Evolutionary conservation across 2,888 invertebrate species (phyloP), one percentile per base, ranked within the genome.

Genomic region (Drosophila leonis): DNA sequence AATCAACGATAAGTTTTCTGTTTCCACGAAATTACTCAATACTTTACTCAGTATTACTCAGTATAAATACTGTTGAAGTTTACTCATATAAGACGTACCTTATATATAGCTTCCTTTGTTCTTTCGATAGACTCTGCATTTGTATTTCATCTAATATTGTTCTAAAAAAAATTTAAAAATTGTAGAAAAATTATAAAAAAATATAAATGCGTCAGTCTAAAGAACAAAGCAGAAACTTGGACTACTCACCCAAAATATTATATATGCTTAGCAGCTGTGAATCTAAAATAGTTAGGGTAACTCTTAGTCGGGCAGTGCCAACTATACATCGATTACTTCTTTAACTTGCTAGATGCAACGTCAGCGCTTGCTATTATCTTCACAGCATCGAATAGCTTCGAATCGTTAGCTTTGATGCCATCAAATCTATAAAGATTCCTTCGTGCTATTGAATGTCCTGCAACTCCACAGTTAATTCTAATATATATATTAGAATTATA

Each of bases 401-500:
- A 24, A 27, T 24, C 44, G 15, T 46, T 29, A n/a, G n/a, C 48
- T n/a, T 48, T 29, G 49, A 18, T 31, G 49, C 18, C 18, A 7
- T 20, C 31, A 13, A 49, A 20, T 49, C 49, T 33, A 49, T 20
- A 15, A 31, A 31, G 5, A 31, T 35, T 35, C 5, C 35, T 13
- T 4, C 35, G 29, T 35, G 9, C n/a, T 15, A 48, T 49, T 31
- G 33, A 51, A 51, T 29, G 48, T 0, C n/a, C 12, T 5, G 12
- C 12, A 48, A 10, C n/a, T 48, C n/a, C 15, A 49, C 15, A 49
- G 29, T 49, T 52, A 52, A 35, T 35, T 15, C 48, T 29, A 18
- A 33, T 27, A 35, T n/a, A 57, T 55, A 41, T 20, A 29, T 39
- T 29, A 48, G 6, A 48, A 48, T 12, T 49, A 52, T 54, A 39